These are phyloP conservation scores for Bedellia somnulentella DNA, from an alignment of 2,888 invertebrate genomes.

Conservation along the genomic window DNA sequence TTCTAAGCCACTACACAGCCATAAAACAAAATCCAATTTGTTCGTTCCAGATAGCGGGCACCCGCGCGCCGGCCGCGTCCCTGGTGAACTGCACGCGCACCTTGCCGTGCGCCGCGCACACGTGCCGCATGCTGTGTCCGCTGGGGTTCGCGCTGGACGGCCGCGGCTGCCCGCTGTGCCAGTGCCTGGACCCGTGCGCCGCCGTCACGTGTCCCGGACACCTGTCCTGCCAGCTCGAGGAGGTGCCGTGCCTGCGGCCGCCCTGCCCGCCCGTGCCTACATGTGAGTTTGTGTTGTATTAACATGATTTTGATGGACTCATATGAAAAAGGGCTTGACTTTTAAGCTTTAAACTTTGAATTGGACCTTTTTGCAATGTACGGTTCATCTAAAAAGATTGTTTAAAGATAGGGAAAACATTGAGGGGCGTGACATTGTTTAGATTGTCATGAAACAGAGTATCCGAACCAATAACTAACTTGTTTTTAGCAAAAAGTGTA, in stretches of 20 bases:
- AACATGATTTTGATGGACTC: too few species aligned
- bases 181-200: conserved; percentile 80
- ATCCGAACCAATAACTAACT: too few species aligned
- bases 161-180: conserved; percentile 77
- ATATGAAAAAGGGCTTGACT: too few species aligned
- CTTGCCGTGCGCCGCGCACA: conserved; percentile 74
- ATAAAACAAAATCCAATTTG: too few species aligned
- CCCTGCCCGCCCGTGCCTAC: conserved; percentile 86
- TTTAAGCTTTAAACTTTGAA: too few species aligned
- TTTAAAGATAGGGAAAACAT: too few species aligned
- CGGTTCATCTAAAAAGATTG: too few species aligned
- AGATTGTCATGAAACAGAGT: too few species aligned
- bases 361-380: too few species aligned
- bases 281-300: conserved; percentile 58
- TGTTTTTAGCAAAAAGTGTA: too few species aligned
- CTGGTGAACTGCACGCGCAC: conserved; percentile 71
- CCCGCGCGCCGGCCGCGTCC: conserved; percentile 65
- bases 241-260: conserved; percentile 73
- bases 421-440: too few species aligned
- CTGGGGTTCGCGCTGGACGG: conserved; percentile 74
- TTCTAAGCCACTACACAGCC: too few species aligned
- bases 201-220: conserved; percentile 75
- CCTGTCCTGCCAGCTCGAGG: conserved; percentile 76
- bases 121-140: conserved; percentile 85
- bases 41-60: conserved; percentile 71